Base-by-base conservation (phyloP, 2,797 vertebrate genomes). In the Hydrocynus forskahlii region DNA sequence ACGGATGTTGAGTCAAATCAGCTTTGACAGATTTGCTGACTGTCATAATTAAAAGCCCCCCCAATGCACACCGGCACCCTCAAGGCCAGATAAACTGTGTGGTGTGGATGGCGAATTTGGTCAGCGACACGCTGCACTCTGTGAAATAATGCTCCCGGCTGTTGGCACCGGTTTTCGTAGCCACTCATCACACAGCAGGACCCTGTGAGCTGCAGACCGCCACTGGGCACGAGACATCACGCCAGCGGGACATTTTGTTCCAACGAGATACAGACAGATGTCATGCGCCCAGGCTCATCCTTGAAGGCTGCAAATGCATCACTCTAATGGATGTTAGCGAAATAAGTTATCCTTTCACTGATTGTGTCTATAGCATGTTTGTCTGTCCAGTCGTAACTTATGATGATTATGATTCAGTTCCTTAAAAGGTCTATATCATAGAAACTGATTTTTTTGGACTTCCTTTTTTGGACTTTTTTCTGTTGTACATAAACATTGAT, bases 111-210 rank as follows among this genome's bases (percentile, higher is more conserved):
- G 90, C 86, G 88, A 89, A 87, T 91, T 86, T 80, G 87, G 79
- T 81, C 80, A 79, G 75, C 88, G 80, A 83, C 78, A 83, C 57
- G 78, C 83, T 83, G 81, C 88, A 85, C 83, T 84, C 81, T 87
- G 84, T 89, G 83, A 90, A 91, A 91, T 89, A 87, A 90, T 85
- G 89, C 88, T 87, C 78, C 78, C 72, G 86, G 90, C 89, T 89
- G 81, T 87, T 88, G 83, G 81, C 87, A 79, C 81, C 88, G 80
- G 82, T 84, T 91, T 76, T 76, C 43, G 83, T 73, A 75, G 76
- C 64, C 78, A 80, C 64, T 79, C 76, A 74, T 81, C 78, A 72
- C 78, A 76, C 84, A 76, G 77, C 19, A 48, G 69, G 77, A 75
- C 71, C 76, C 68, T 55, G 86, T 82, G 81, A 89, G 89, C 85